phyloP scores from a whole-genome alignment of 2,113 vertebrate genomes.

The Rhinoderma darwinii region DNA sequence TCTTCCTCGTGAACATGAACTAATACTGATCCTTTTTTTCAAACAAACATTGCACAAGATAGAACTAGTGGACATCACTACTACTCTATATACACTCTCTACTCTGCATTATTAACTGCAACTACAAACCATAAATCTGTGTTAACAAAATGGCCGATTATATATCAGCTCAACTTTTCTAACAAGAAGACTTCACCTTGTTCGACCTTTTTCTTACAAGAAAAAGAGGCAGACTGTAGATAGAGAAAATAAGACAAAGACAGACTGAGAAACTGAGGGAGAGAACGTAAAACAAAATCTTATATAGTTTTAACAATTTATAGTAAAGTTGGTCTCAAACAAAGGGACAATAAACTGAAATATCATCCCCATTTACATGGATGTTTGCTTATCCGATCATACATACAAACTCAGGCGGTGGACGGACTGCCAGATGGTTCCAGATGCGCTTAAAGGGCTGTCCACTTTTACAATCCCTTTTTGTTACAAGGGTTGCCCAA shows the following conservation, averaged over 20 bases:
- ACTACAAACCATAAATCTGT: neutral
- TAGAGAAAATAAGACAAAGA: neutral
- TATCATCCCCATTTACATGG: too few relatives aligned
- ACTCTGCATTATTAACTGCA: neutral
- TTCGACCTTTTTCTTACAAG: neutral
- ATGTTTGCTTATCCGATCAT: too few relatives aligned
- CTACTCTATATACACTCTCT: too few relatives aligned
- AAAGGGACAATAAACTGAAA: too few relatives aligned
- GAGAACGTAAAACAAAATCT: too few relatives aligned
- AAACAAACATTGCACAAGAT: neutral
- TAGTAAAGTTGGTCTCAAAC: too few relatives aligned
- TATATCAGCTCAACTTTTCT: neutral
- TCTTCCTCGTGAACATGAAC: too few relatives aligned
- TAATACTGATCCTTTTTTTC: neutral
- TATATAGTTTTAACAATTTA: too few relatives aligned
- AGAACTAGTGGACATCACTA: neutral
- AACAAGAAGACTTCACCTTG: slow-evolving; percentile 7
- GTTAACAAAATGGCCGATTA: neutral
- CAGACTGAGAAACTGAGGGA: neutral
- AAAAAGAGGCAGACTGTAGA: neutral
- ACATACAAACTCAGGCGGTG: too few relatives aligned
- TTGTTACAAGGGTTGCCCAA: neutral
- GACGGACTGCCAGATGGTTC: too few relatives aligned
- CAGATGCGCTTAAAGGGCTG: too few relatives aligned
- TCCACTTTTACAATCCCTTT: too few relatives aligned